Percentiles rank a stretch among this genome's conserved stretches.
phyloP scores from a whole-genome alignment of 2,888 invertebrate genomes.

The Carcina quercana region DNA sequence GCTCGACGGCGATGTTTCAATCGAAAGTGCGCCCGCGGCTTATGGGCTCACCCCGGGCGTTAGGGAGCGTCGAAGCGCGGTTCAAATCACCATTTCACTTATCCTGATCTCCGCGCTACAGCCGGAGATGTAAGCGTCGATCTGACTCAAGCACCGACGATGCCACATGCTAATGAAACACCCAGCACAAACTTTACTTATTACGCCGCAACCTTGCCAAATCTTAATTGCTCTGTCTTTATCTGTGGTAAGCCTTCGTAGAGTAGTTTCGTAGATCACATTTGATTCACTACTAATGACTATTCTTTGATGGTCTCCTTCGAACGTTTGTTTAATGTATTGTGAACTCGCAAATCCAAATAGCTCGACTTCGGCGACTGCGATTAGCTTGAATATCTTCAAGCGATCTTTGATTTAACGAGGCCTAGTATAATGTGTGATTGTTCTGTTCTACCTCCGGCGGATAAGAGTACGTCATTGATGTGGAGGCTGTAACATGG shows the following conservation, averaged over 20 bases:
- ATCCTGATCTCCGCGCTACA: constrained; percentile 35
- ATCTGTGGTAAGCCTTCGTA: constrained; percentile 16
- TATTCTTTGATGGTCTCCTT: constrained; percentile 25
- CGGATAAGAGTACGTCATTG: no score
- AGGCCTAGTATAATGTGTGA: no score
- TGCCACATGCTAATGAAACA: constrained; percentile 32
- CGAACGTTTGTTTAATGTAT: constrained; percentile 36
- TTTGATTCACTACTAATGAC: constrained; percentile 22
- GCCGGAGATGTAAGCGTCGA: constrained; percentile 18
- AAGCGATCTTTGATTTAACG: no score
- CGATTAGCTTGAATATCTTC: no score
- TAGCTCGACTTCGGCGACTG: constrained; percentile 37
- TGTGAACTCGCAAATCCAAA: constrained; percentile 38
- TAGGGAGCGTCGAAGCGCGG: constrained; percentile 51
- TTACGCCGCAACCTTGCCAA: constrained; percentile 8
- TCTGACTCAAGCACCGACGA: constrained; percentile 12
- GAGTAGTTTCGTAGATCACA: constrained; percentile 19
- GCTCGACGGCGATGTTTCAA: constrained; percentile 58
- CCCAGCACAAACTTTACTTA: constrained; percentile 17
- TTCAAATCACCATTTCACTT: constrained; percentile 57
- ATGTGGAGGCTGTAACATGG: no score
- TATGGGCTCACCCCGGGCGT: constrained; percentile 45
- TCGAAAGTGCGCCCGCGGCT: constrained; percentile 56
- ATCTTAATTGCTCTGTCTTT: constrained; percentile 10
- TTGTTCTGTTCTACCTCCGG: no score